Evolutionary conservation across 2,797 vertebrate species (phyloP).

Genomic region (Sciurus vulgaris): DNA sequence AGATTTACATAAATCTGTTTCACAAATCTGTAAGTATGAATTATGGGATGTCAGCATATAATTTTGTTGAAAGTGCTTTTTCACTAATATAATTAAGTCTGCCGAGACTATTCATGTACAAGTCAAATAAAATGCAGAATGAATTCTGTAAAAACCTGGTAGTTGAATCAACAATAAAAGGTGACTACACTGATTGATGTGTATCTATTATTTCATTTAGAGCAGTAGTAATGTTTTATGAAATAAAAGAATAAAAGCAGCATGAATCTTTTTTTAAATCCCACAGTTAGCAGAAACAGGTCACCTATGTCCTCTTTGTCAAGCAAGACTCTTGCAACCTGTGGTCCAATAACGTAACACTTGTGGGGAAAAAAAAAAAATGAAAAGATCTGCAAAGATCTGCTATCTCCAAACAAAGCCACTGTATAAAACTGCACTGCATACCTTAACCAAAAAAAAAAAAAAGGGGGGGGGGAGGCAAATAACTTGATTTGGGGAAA

Average conservation of each 20-base stretch:
- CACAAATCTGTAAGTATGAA: constrained; percentile 84
- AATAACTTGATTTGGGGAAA: not conserved
- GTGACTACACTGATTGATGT: constrained; percentile 82
- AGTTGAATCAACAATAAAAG: constrained; percentile 85
- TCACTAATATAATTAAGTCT: constrained; percentile 86
- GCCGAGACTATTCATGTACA: constrained; percentile 82
- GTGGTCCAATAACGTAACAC: constrained; percentile 40
- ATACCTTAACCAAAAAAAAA: not conserved
- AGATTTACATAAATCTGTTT: constrained; percentile 86
- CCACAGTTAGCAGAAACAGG: constrained; percentile 61
- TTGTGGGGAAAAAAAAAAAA: not conserved
- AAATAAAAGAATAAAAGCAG: constrained; percentile 71
- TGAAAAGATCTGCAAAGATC: not conserved
- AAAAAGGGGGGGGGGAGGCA: not conserved
- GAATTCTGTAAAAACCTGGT: constrained; percentile 83
- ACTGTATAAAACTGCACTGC: not conserved
- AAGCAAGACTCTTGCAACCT: constrained; percentile 49
- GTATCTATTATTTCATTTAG: constrained; percentile 85
- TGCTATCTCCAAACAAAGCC: not conserved
- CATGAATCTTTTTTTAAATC: constrained; percentile 61
- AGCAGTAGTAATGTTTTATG: constrained; percentile 74
- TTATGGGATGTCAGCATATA: constrained; percentile 86
- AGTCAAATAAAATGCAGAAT: constrained; percentile 84
- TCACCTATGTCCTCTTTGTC: constrained; percentile 45
- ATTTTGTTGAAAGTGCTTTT: constrained; percentile 86